phyloP scores from a whole-genome alignment of 2,797 vertebrate species.

The Amblyopsis hoosieri region DNA sequence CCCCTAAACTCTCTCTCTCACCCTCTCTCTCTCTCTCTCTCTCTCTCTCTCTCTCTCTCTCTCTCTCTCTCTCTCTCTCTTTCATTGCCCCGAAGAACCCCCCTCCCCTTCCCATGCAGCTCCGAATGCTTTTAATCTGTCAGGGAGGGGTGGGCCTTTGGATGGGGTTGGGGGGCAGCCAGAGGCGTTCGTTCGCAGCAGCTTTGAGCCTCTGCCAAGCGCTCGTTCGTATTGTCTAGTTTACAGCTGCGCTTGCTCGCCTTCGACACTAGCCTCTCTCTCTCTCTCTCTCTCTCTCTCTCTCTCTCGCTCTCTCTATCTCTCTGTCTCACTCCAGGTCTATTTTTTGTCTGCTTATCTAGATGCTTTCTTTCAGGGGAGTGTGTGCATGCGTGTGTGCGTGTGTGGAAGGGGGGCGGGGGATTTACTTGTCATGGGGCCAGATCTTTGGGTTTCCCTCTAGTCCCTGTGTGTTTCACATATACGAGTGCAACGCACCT shows the following conservation, averaged over 20 bases:
- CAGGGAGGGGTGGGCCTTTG: slow-evolving; percentile 54
- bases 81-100: background rate
- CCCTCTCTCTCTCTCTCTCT: slow-evolving; percentile 29
- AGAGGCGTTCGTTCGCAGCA: slow-evolving; percentile 81
- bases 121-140: slow-evolving; percentile 83
- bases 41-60: slow-evolving; percentile 5
- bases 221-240: slow-evolving; percentile 82
- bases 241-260: slow-evolving; percentile 85
- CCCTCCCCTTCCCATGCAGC: slow-evolving; percentile 67
- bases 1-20: slow-evolving; percentile 39
- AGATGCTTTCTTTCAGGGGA: slow-evolving; percentile 55
- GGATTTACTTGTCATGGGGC: slow-evolving; percentile 76
- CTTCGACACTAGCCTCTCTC: slow-evolving; percentile 59
- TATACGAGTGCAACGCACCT: slow-evolving; percentile 49
- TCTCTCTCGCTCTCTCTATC: slow-evolving; percentile 39
- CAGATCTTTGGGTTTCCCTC: slow-evolving; percentile 73
- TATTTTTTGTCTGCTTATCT: slow-evolving; percentile 63
- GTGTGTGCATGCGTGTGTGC: slow-evolving; percentile 29
- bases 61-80: background rate
- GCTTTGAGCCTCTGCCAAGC: slow-evolving; percentile 90
- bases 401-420: slow-evolving; percentile 37
- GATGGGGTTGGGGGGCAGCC: slow-evolving; percentile 50
- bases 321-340: slow-evolving; percentile 13
- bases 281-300: slow-evolving; percentile 61
- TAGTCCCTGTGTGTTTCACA: slow-evolving; percentile 53